phyloP scores from a whole-genome alignment of 2,113 vertebrate species.

The Amphilophus citrinellus region DNA sequence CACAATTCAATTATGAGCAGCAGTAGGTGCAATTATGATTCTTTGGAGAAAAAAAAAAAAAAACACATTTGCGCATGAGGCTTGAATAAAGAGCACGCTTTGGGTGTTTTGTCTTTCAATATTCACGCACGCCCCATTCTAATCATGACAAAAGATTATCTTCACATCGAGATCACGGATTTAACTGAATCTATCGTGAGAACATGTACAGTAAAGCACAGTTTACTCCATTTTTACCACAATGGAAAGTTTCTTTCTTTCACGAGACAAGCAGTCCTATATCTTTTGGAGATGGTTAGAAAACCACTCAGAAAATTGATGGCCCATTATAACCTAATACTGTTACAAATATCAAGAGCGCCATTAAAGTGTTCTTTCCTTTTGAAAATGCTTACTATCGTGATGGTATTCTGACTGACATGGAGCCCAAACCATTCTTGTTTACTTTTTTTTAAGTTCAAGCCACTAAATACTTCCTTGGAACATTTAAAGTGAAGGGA shows the following conservation, averaged over 20 bases:
- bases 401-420: constrained; percentile 73
- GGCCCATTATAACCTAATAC: constrained; percentile 59
- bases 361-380: constrained; percentile 69
- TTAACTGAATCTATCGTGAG: background rate
- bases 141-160: background rate
- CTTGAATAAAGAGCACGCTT: background rate
- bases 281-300: constrained; percentile 47
- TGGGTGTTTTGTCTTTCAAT: background rate
- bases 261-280: constrained; percentile 11
- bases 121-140: background rate
- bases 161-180: background rate
- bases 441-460: constrained; percentile 61
- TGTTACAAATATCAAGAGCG: constrained; percentile 49
- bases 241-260: constrained; percentile 39
- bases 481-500: constrained; percentile 76
- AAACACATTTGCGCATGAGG: background rate
- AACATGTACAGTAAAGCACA: background rate
- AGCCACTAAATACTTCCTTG: constrained; percentile 80
- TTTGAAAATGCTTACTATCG: constrained; percentile 70
- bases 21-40: constrained; percentile 30
- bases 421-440: constrained; percentile 62
- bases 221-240: constrained; percentile 19
- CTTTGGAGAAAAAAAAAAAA: background rate
- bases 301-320: constrained; percentile 52
- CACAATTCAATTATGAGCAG: constrained; percentile 64